Conservation (phyloP, 2,888 invertebrate genomes). For the Gymnosoma rotundatum region DNA sequence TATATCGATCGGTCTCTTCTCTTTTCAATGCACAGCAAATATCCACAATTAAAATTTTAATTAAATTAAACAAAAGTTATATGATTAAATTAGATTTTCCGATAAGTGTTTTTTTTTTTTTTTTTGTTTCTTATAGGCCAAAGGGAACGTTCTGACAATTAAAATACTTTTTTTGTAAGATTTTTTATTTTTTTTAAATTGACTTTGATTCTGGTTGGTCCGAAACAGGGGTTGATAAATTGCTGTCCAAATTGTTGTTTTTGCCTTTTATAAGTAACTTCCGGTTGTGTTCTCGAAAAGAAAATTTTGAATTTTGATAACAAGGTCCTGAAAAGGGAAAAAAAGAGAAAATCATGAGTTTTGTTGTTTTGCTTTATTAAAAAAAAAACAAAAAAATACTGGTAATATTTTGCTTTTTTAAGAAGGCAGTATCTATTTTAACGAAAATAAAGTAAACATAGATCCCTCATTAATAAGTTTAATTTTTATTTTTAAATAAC, state of each 20-base stretch:
- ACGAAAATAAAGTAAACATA: no score
- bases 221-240: slow-evolving; percentile 2
- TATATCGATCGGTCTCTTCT: background rate
- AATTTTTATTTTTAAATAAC: no score
- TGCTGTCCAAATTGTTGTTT: slow-evolving; percentile 8
- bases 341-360: background rate
- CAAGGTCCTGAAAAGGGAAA: slow-evolving; percentile 53
- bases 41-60: slow-evolving; percentile 19
- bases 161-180: slow-evolving; percentile 22
- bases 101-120: background rate
- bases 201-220: slow-evolving; percentile 45
- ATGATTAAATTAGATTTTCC: background rate
- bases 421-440: no score
- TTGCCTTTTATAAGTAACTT: background rate
- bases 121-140: slow-evolving; percentile 17
- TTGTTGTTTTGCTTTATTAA: background rate
- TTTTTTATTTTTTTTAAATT: slow-evolving; percentile 27
- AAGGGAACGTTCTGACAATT: slow-evolving; percentile 19
- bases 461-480: no score
- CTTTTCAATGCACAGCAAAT: slow-evolving; percentile 6
- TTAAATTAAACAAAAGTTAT: slow-evolving; percentile 22
- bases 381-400: background rate
- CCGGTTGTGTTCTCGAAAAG: slow-evolving; percentile 22
- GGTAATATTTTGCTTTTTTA: no score
- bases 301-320: slow-evolving; percentile 68